Evolutionary conservation across 2,797 vertebrate species (phyloP).

Genomic region (Helostoma temminkii): DNA sequence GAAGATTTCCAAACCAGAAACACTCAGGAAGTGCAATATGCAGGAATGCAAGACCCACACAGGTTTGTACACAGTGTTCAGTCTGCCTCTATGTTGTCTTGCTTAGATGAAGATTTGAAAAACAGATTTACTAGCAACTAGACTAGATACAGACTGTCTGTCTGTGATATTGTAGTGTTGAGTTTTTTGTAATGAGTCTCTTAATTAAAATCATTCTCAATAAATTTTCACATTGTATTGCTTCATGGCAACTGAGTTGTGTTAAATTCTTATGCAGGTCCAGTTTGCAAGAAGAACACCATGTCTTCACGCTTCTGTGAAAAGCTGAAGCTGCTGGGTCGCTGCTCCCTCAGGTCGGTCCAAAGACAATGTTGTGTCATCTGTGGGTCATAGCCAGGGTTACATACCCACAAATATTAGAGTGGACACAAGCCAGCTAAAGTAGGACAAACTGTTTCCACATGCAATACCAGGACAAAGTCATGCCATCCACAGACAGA

Average conservation of each 20-base stretch:
- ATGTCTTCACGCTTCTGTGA: constrained; percentile 85
- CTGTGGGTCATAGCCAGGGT: constrained; percentile 65
- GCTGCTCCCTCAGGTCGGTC: constrained; percentile 83
- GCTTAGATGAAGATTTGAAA: constrained; percentile 6
- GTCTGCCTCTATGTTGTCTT: neutral
- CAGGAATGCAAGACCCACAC: constrained; percentile 76
- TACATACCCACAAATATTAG: constrained; percentile 1
- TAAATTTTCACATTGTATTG: neutral
- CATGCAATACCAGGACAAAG: constrained; percentile 21
- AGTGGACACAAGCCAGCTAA: constrained; percentile 7
- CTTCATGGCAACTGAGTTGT: neutral
- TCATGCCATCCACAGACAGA: constrained; percentile 24
- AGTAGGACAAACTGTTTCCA: constrained; percentile 12
- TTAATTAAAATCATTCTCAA: neutral
- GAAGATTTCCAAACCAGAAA: constrained; percentile 74
- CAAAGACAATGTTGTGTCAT: constrained; percentile 85
- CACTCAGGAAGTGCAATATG: constrained; percentile 77
- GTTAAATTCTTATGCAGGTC: constrained; percentile 48
- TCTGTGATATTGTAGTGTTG: no score
- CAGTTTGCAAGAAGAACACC: constrained; percentile 82
- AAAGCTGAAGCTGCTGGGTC: constrained; percentile 84
- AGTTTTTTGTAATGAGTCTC: neutral
- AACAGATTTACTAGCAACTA: neutral
- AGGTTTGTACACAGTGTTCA: constrained; percentile 65
- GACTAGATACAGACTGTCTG: neutral